These are phyloP conservation scores for Chromoteleia sp. DNA, from an alignment of 2,888 invertebrate species.

Conservation along the genomic window DNA sequence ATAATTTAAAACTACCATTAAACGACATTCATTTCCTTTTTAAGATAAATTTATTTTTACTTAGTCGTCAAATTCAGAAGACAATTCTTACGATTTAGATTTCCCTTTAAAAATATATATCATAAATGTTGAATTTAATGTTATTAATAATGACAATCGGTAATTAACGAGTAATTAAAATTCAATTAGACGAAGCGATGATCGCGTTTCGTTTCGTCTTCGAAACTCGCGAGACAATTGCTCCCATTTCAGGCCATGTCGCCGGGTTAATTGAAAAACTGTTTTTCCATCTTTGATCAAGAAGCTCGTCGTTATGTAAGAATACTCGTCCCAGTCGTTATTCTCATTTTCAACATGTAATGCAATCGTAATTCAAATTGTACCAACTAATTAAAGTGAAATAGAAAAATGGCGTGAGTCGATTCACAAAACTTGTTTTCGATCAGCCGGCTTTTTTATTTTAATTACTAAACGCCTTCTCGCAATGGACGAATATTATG, in stretches of 20 bases:
- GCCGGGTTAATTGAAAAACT: conserved; percentile 39
- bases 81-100: too few species aligned
- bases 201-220: conserved; percentile 6
- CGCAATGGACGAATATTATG: conserved; percentile 15
- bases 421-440: conserved; percentile 35
- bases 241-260: conserved; percentile 25
- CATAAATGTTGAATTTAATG: too few species aligned
- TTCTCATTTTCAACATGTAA: conserved; percentile 33
- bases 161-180: too few species aligned
- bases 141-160: too few species aligned
- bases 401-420: conserved; percentile 36
- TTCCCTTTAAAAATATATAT: too few species aligned
- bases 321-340: conserved; percentile 24
- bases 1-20: too few species aligned
- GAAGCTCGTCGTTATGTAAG: conserved; percentile 23
- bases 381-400: conserved; percentile 26
- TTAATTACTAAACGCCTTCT: conserved; percentile 31
- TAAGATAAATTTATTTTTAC: too few species aligned
- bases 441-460: conserved; percentile 7
- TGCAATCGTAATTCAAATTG: conserved; percentile 38
- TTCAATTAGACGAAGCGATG: not conserved
- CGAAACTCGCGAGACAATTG: conserved; percentile 8
- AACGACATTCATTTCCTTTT: too few species aligned
- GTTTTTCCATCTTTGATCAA: conserved; percentile 36
- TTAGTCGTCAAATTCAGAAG: too few species aligned